Evolutionary conservation across 1,140 invertebrate species (phyloP), one percentile per base, ranked within the genome.

Genomic region (Lepidurus arcticus): DNA sequence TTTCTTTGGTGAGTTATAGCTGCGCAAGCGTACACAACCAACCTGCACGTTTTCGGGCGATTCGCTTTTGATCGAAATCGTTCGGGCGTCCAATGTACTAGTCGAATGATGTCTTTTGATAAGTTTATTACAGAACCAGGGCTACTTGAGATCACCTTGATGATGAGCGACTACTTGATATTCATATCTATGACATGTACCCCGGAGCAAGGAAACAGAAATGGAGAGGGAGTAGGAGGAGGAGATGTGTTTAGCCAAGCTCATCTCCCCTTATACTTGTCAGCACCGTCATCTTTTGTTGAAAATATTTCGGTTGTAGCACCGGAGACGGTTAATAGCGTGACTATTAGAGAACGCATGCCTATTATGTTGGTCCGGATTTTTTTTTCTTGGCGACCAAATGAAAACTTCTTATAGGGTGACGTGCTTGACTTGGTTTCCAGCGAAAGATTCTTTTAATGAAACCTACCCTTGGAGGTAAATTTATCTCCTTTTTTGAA

Each of bases 261-360:
- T 65, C 53, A 65, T 65, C 53, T 65, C 53, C 53, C 53, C 3
- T 65, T 16, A 65, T 1, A 65, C n/a, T 65, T 65, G 21, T 7
- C 53, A 65, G 53, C 53, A 65, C 53, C 53, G 53, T 65, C 53
- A 65, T 65, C 53, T 13, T 47, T 65, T 13, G 53, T 65, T 7
- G 53, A 65, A 65, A 65, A 65, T n/a, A 65, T 65, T 65, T 65
- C 53, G 21, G 21, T 65, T 65, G 53, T 65, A 9, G 53, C 16
- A 47, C 10, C 16, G 45, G 13, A 65, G 13, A 65, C 16, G 9
- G 53, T 65, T 65, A 65, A 34, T 21, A 65, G 53, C 16, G 53
- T 21, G 21, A 13, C 21, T 13, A 13, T 65, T 21, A 21, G 21
- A 65, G 21, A 16, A 65, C 53, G n/a, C n/a, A 65, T 65, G 53